A percentile compares a stretch with the other conserved stretches of the same genome.
phyloP scores from a whole-genome alignment of 2,888 invertebrate genomes.

The Agriopis aurantiaria region DNA sequence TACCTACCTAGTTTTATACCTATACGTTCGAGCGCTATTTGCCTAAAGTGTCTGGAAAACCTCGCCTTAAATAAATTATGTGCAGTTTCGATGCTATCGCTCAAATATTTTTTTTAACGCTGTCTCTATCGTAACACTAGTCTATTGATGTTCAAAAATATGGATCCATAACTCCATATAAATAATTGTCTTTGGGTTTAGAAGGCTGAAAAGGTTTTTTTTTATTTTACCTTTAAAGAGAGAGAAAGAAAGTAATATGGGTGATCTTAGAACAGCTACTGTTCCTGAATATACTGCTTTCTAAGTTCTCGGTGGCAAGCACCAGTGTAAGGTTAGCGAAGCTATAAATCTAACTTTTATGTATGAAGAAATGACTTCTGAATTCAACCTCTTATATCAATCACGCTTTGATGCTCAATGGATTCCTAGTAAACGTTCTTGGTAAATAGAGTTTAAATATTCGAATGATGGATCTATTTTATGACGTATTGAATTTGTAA shows the following conservation, averaged over 20 bases:
- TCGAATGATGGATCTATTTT: slow-evolving; percentile 7
- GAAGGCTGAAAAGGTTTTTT: no score
- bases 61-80: no score
- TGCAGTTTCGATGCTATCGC: no score
- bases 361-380: slow-evolving; percentile 59
- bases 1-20: no score
- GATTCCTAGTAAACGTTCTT: slow-evolving; percentile 22
- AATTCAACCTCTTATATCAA: slow-evolving; percentile 58
- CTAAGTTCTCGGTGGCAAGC: slow-evolving; percentile 42
- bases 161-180: no score
- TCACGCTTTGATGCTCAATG: slow-evolving; percentile 32
- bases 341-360: slow-evolving; percentile 68
- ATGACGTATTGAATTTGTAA: background rate
- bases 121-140: no score
- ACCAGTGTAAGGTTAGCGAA: slow-evolving; percentile 48
- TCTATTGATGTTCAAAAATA: no score
- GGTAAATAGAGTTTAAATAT: slow-evolving; percentile 6
- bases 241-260: background rate
- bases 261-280: background rate
- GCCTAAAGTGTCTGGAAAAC: no score
- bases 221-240: background rate
- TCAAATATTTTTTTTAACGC: no score
- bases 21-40: no score
- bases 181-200: no score
- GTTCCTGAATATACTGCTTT: slow-evolving; percentile 1